Evolutionary conservation across 2,113 vertebrate genomes (phyloP), one percentile per base, ranked within the genome.

Genomic region (Gavialis gangeticus): DNA sequence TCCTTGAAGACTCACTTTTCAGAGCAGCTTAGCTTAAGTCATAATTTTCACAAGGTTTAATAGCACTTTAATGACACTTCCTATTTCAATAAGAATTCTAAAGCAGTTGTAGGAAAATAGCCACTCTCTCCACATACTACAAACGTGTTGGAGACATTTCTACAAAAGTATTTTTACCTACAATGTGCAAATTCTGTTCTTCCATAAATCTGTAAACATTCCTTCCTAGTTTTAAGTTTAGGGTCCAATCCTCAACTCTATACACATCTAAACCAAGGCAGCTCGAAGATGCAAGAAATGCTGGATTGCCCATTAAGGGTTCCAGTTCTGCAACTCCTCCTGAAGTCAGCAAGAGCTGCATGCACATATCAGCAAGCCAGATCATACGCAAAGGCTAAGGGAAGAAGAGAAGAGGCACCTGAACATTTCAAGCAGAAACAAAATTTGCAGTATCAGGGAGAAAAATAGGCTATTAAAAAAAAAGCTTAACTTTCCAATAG

Each of bases 1-100:
- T 71, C 37, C 30, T 71, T 10, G 30, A 71, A 71, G 19, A 71
- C 30, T 71, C 67, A 37, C 18, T 91, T 95, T 96, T 97, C 93
- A 92, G 93, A 96, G 92, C 95, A 95, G 93, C 94, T 88, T 2
- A 0, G 75, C 94, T 95, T 96, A 95, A 34, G 87, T 89, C 96
- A 96, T 96, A 96, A 96, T 96, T 46, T 46, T 46, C 95, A 97
- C 9, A 89, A 94, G 89, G 90, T 93, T 96, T 93, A 46, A 91
- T 93, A 92, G 96, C 95, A 95, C 46, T 46, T 46, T 46, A 8
- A 46, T 46, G 46, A 46, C 46, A 87, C 93, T 95, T 87, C 91
- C 94, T 97, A 94, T 96, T 96, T 95, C 96, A 91, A 96, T 95
- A 96, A 92, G 95, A 91, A 95, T 82, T 71, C 90, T 75, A 85